Evolutionary conservation across 2,888 invertebrate species (phyloP).

Genomic region (Epirrhoe tristata): DNA sequence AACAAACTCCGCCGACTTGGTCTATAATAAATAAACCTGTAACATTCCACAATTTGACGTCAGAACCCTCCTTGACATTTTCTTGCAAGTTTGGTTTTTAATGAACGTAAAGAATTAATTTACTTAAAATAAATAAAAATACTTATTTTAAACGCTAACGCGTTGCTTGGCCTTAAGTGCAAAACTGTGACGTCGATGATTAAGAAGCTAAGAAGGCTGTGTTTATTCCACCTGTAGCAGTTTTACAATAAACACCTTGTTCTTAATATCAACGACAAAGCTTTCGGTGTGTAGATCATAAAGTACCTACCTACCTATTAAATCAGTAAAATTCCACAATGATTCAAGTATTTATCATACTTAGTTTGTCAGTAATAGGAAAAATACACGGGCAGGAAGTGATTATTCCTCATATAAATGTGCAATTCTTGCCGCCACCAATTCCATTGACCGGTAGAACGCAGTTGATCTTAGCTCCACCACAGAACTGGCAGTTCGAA

Average conservation of each 20-base stretch:
- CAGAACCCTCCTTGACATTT: conserved; percentile 4
- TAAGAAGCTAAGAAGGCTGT: conserved; percentile 57
- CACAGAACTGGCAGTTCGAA: conserved; percentile 28
- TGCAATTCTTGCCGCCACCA: conserved; percentile 35
- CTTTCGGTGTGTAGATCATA: conserved; percentile 23
- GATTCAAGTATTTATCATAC: conserved; percentile 56
- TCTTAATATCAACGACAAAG: conserved; percentile 34
- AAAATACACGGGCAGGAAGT: conserved; percentile 55
- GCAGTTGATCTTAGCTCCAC: conserved; percentile 28
- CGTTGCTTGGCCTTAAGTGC: conserved; percentile 62
- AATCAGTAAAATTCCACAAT: conserved; percentile 49
- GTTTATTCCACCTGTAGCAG: conserved; percentile 64
- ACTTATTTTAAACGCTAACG: conserved; percentile 4
- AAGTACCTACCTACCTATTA: conserved; percentile 24
- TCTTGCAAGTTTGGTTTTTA: neutral
- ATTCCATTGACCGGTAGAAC: conserved; percentile 39
- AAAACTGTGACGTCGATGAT: conserved; percentile 63
- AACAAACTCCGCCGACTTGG: too few relatives aligned
- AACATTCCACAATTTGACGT: neutral
- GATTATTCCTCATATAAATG: conserved; percentile 47
- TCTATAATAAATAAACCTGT: too few relatives aligned
- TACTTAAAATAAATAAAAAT: neutral
- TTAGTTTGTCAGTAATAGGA: conserved; percentile 53
- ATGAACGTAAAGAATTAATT: too few relatives aligned
- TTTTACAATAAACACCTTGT: conserved; percentile 59